Evolutionary conservation across 2,113 vertebrate species (phyloP).

Genomic region (Brienomyrus brachyistius): DNA sequence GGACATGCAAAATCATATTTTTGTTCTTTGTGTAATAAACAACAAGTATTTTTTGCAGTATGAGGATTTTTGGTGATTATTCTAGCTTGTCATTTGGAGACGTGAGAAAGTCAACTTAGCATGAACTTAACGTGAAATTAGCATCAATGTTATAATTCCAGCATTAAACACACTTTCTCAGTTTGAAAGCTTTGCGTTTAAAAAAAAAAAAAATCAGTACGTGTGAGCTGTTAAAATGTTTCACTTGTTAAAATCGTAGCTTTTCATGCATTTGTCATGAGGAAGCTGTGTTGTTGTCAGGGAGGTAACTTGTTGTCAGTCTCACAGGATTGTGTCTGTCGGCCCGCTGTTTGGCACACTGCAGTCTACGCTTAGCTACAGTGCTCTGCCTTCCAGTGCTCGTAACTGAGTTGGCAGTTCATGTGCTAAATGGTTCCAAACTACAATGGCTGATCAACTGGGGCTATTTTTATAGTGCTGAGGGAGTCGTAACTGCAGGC

Average conservation of each 20-base stretch:
- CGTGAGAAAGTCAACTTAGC: not conserved
- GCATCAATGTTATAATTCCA: not conserved
- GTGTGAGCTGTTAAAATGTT: not conserved
- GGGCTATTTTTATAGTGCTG: not conserved
- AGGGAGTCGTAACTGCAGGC: not conserved
- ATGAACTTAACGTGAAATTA: not conserved
- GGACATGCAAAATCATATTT: not conserved
- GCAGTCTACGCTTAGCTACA: not conserved
- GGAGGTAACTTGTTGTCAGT: not conserved
- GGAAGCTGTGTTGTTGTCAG: not conserved
- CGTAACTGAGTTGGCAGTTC: not conserved
- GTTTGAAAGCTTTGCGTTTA: not conserved
- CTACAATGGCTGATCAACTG: not conserved
- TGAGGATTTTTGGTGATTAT: not conserved
- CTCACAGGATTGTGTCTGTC: not conserved
- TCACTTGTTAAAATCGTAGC: not conserved
- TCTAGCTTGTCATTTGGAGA: not conserved
- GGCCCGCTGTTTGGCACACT: not conserved
- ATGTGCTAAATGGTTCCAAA: not conserved
- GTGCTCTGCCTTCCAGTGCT: not conserved
- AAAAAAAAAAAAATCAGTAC: not conserved
- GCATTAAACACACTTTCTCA: not conserved
- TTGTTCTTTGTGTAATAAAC: not conserved
- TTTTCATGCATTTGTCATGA: not conserved
- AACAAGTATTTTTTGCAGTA: not conserved